Percentiles rank a stretch among this genome's conserved stretches.
These are phyloP conservation scores for Jaculus jaculus DNA, from an alignment of 2,113 vertebrate species.

Conservation along the genomic window DNA sequence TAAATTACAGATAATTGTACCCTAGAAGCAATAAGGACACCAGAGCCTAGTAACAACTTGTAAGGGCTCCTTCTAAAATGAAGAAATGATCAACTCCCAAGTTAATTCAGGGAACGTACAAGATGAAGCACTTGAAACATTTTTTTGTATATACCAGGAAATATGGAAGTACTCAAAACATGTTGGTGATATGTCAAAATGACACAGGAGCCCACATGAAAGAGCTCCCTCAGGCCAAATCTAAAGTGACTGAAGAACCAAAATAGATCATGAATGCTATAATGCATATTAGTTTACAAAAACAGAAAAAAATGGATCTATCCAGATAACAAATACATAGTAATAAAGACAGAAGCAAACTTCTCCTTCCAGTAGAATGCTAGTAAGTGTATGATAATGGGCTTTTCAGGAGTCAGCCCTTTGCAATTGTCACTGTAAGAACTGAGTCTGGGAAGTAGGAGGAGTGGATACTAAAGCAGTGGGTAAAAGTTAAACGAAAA, in stretches of 20 bases:
- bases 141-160: neutral
- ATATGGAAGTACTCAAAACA: conserved; percentile 7
- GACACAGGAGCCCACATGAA: neutral
- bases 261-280: neutral
- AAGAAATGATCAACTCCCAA: neutral
- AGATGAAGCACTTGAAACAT: neutral
- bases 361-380: neutral
- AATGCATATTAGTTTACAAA: neutral
- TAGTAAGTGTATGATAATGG: neutral
- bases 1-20: neutral
- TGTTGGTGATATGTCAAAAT: neutral
- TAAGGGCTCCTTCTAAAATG: neutral
- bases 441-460: neutral
- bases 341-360: neutral
- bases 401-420: neutral
- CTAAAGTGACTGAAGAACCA: neutral
- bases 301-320: neutral
- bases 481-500: neutral
- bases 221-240: neutral
- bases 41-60: neutral
- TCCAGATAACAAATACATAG: neutral
- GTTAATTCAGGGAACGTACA: neutral
- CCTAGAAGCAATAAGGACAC: neutral
- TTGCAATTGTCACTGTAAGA: neutral
- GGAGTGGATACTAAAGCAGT: neutral